Evolutionary conservation across 1,140 invertebrate species (phyloP).

Genomic region (Periplaneta americana): DNA sequence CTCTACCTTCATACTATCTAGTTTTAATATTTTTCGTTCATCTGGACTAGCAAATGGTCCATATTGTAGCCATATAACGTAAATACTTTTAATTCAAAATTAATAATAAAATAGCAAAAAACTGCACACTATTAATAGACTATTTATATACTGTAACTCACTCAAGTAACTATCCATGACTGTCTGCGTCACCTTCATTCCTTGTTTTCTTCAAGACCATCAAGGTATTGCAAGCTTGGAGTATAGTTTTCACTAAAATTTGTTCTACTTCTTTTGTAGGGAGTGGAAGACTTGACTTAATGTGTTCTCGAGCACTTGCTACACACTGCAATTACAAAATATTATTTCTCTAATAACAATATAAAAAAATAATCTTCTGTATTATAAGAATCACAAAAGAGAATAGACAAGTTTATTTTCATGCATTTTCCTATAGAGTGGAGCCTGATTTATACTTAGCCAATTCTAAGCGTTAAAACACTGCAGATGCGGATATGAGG

Average conservation of each 20-base stretch:
- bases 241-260: not conserved
- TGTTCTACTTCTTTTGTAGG: not conserved
- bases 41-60: no score
- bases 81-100: no score
- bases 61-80: no score
- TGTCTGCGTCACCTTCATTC: not conserved
- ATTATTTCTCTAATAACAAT: not conserved
- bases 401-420: not conserved
- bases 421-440: not conserved
- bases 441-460: not conserved
- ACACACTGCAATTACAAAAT: not conserved
- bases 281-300: not conserved
- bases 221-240: slow-evolving; percentile 1
- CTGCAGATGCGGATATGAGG: not conserved
- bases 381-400: not conserved
- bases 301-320: not conserved
- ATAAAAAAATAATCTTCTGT: not conserved
- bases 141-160: no score
- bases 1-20: no score
- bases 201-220: not conserved
- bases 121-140: no score
- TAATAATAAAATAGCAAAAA: no score
- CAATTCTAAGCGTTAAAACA: not conserved
- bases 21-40: no score
- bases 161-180: not conserved